Base-by-base conservation (phyloP, 2,888 invertebrate species). In the Hirtodrosophila alboralis region DNA sequence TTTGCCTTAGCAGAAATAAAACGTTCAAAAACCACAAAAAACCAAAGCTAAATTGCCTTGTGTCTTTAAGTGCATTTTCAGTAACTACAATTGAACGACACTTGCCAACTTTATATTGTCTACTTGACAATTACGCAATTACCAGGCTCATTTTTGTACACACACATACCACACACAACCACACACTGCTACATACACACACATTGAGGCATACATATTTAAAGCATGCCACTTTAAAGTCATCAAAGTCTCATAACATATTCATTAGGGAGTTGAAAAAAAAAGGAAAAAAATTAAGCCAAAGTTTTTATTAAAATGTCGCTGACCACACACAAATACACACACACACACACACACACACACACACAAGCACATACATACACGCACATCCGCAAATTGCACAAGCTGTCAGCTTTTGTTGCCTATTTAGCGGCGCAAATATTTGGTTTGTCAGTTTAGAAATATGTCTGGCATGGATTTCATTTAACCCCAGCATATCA, bases 381-480 rank as follows among this genome's bases (percentile, higher is more conserved):
- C n/a, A 27, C 33, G 10, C 9, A 6, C 23, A 6, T 10, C 6
- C 37, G 6, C 40, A 36, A 12, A 36, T 9, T 21, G 3, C 26
- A 2, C 37, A 4, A 2, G 34, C 16, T 43, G 40, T 33, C 40
- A 40, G 36, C 57, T 67, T 76, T 67, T 63, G 60, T 68, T 67
- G 74, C 74, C 77, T 76, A 76, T 68, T 74, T 72, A 68, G 73
- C 54, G 58, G 77, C 37, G 63, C 63, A 74, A 74, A 60, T 72
- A 63, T 76, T 74, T 76, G 34, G 49, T 16, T 49, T 75, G 54
- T 56, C 40, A 56, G 65, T 1, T 18, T 28, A 31, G 30, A 38
- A 33, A 13, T 23, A 38, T 31, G 44, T 44, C 48, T 57, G 59
- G 54, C 57, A 37, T 27, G 56, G 38, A 61, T 67, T 76, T 54